Evolutionary conservation across 2,797 vertebrate species (phyloP).

Genomic region (Falco columbarius): DNA sequence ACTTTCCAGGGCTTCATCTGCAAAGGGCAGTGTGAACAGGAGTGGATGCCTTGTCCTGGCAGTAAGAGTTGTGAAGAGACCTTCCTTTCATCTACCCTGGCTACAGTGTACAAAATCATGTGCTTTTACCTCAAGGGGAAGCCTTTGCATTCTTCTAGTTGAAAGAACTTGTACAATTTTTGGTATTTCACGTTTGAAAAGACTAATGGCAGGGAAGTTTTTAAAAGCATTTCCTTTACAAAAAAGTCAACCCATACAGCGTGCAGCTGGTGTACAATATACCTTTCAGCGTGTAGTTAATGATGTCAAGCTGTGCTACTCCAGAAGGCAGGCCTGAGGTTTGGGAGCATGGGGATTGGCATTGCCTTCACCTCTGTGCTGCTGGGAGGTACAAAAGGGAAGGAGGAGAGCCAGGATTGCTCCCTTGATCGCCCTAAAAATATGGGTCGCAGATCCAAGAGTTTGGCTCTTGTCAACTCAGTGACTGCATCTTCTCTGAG

Average conservation of each 20-base stretch:
- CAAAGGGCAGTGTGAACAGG: accelerated
- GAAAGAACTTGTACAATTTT: not conserved
- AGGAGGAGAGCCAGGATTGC: not conserved
- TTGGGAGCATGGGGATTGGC: not conserved
- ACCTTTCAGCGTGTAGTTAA: not conserved
- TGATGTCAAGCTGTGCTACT: not conserved
- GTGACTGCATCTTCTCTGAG: not conserved
- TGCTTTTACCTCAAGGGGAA: not conserved
- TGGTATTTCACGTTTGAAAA: not conserved
- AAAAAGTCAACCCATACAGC: not conserved
- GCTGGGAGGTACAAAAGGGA: not conserved
- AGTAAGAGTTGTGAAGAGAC: not conserved
- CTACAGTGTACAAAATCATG: not conserved
- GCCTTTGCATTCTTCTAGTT: not conserved
- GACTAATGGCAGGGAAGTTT: not conserved
- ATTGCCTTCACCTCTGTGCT: not conserved
- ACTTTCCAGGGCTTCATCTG: not conserved
- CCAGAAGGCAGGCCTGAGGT: not conserved
- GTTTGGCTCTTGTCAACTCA: not conserved
- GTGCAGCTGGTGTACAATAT: not conserved
- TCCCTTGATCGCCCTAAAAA: not conserved
- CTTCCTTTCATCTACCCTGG: not conserved
- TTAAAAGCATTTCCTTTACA: not conserved
- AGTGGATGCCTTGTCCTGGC: not conserved
- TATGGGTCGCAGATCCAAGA: not conserved